These are phyloP conservation scores for Philonicus albiceps DNA, from an alignment of 2,888 invertebrate species.

Conservation along the genomic window DNA sequence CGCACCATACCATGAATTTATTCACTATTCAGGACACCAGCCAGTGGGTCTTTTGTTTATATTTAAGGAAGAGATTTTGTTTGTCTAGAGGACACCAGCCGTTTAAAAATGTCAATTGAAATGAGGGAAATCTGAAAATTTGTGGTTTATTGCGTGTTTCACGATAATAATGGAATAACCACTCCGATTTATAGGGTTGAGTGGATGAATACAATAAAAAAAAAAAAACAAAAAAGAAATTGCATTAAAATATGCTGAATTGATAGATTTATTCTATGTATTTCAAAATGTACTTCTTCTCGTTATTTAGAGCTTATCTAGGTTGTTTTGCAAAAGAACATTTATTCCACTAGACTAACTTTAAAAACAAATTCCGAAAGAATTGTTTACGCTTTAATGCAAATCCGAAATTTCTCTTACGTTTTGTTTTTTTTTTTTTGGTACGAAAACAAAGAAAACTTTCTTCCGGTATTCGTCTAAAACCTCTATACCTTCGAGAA, in stretches of 20 bases:
- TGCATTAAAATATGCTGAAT: background rate
- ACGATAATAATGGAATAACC: background rate
- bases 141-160: background rate
- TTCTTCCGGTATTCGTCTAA: background rate
- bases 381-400: background rate
- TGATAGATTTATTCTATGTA: background rate
- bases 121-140: background rate
- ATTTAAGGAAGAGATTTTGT: background rate
- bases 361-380: background rate
- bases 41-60: background rate
- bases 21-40: background rate
- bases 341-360: background rate
- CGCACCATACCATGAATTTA: background rate
- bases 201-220: background rate
- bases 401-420: background rate
- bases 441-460: background rate
- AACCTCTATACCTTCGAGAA: background rate
- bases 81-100: background rate
- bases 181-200: background rate
- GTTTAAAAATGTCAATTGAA: background rate
- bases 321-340: background rate
- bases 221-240: background rate
- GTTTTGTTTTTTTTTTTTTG: too few relatives aligned
- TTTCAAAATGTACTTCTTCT: background rate
- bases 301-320: background rate